A percentile compares a stretch with the other conserved stretches of the same genome.
Conservation (phyloP, 2,113 vertebrate genomes). For the Riparia riparia region DNA sequence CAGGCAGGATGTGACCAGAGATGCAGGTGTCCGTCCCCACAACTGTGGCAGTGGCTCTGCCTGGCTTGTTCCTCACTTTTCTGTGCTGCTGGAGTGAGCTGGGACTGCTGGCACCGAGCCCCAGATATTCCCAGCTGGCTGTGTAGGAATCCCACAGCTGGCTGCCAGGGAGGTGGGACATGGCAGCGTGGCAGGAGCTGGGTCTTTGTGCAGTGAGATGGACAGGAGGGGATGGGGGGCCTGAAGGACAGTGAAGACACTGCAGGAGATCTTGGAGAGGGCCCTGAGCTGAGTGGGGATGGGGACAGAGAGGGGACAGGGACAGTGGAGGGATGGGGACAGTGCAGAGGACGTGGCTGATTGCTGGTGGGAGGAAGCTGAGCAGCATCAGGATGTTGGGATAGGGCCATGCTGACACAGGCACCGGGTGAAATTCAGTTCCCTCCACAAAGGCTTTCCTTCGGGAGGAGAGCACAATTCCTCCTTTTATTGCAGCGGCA, state of each 20-base stretch:
- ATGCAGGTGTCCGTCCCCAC: neutral
- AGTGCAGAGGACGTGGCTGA: neutral
- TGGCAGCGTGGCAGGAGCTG: fast-evolving
- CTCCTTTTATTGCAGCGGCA: neutral
- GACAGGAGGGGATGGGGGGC: neutral
- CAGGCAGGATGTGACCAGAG: neutral
- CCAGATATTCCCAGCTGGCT: neutral
- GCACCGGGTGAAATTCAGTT: neutral
- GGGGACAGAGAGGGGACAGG: too few relatives aligned
- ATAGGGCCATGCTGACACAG: neutral
- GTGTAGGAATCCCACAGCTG: fast-evolving
- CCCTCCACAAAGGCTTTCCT: neutral
- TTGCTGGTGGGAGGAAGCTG: neutral
- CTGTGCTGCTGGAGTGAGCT: neutral
- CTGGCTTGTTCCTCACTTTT: fast-evolving
- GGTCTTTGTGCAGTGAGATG: neutral
- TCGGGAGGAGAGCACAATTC: neutral
- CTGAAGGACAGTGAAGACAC: neutral
- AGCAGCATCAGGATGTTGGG: neutral
- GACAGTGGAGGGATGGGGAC: neutral
- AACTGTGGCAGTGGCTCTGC: neutral
- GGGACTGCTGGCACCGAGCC: neutral
- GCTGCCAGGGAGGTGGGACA: neutral
- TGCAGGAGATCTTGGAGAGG: neutral
- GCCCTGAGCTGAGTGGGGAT: neutral